Percentiles rank a stretch among this genome's conserved stretches.
These are phyloP conservation scores for Bruchidius siliquastri DNA, from an alignment of 2,888 invertebrate genomes.

Conservation along the genomic window DNA sequence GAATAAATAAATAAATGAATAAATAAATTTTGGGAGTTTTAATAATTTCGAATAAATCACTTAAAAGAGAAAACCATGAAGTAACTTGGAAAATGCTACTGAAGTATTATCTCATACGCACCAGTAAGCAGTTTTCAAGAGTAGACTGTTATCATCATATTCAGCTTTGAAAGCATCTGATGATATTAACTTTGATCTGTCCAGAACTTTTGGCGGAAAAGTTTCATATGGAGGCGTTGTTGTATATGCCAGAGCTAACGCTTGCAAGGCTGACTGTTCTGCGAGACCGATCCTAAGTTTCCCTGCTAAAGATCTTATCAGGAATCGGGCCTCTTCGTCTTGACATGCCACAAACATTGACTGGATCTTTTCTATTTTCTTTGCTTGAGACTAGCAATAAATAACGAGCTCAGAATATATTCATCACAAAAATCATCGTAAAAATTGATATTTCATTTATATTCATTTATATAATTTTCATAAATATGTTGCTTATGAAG, in stretches of 20 bases:
- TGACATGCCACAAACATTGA: constrained; percentile 89
- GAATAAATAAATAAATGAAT: too few species aligned
- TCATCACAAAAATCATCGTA: too few species aligned
- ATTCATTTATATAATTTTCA: too few species aligned
- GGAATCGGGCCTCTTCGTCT: constrained; percentile 79
- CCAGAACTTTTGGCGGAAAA: constrained; percentile 58
- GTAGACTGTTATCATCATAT: constrained; percentile 68
- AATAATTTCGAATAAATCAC: too few species aligned
- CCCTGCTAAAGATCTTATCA: constrained; percentile 86
- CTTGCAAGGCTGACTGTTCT: constrained; percentile 90
- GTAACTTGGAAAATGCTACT: too few species aligned
- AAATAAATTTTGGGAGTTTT: too few species aligned
- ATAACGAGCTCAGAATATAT: too few species aligned
- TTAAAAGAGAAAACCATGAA: too few species aligned
- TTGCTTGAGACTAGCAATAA: constrained; percentile 65
- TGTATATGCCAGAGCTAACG: constrained; percentile 82
- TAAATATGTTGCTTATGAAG: too few species aligned
- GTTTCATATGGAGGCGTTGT: constrained; percentile 70
- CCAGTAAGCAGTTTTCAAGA: constrained; percentile 92
- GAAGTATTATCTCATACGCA: constrained; percentile 40
- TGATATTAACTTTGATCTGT: constrained; percentile 59
- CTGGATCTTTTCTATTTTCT: constrained; percentile 90
- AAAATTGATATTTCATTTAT: too few species aligned
- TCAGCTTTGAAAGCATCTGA: constrained; percentile 68
- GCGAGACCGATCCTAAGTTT: constrained; percentile 95